Evolutionary conservation across 2,797 vertebrate genomes (phyloP), one percentile per base, ranked within the genome.

Genomic region (Gephyroberyx darwinii): DNA sequence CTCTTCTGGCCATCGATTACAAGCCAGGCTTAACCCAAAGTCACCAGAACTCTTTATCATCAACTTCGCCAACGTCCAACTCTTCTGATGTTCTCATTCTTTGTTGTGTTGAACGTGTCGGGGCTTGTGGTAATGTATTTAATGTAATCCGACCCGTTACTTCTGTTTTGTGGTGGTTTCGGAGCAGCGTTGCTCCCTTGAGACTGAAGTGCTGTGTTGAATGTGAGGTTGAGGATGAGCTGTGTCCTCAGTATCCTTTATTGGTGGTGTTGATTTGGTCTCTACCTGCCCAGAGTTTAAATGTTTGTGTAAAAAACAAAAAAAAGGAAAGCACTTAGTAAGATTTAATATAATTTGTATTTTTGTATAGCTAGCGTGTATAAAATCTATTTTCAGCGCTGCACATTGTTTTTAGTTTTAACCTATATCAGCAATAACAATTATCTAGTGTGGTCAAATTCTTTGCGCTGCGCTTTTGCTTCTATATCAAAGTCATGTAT

Each of bases 281-380:
- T 69, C 58, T 69, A 30, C 31, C 8, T 72, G 52, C 71, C 56
- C 47, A 20, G 31, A 78, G 53, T 72, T 71, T 35, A 4, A n/a
- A 58, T 53, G 66, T 80, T 71, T 79, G 71, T 83, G 72, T 66
- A 61, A 81, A 82, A 16, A 45, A 41, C 16, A 45, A 16, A 14
- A 35, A 33, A 35, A 35, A 8, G 58, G 22, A 80, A 78, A 53
- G 45, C 74, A 61, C 82, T 76, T 13, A 30, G 55, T 71, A 53
- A 31, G 1, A 48, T 77, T 72, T 75, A 9, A 83, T 81, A 87
- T 86, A 89, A 92, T 19, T 57, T 86, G 87, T 92, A 90, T 92
- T 88, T 93, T 92, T 92, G 70, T 91, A 89, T 67, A 82, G 76
- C 22, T 75, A 67, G 69, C 50, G 66, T 88, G 74, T 84, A 75